A percentile compares a stretch with the other conserved stretches of the same genome.
Conservation (phyloP, 2,113 vertebrate genomes). For the Pedionomus torquatus region DNA sequence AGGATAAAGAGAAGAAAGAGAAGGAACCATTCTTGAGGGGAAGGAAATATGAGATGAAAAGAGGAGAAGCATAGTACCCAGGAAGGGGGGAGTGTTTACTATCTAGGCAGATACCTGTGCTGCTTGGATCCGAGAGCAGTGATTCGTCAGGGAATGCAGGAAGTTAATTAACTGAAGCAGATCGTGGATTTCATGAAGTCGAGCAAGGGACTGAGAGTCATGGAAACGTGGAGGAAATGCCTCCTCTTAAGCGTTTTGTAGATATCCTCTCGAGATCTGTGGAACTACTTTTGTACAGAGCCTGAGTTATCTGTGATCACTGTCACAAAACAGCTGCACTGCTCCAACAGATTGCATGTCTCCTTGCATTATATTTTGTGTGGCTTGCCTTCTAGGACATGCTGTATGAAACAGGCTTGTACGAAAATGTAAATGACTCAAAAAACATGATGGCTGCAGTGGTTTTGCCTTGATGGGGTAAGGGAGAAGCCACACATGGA, state of each 20-base stretch:
- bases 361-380: conserved; percentile 38
- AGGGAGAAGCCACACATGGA: neutral
- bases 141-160: neutral
- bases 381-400: conserved; percentile 40
- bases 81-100: neutral
- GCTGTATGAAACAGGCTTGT: neutral
- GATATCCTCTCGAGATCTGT: neutral
- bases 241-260: neutral
- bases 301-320: neutral
- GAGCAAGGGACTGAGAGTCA: neutral
- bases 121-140: neutral
- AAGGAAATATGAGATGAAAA: neutral
- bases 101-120: neutral
- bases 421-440: neutral
- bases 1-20: neutral
- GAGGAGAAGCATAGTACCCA: neutral
- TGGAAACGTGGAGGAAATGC: neutral
- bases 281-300: neutral
- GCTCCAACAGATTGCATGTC: conserved; percentile 27
- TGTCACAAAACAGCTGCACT: conserved; percentile 9
- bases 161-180: conserved; percentile 1
- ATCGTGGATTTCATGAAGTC: neutral
- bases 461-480: neutral
- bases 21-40: neutral
- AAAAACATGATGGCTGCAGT: neutral